Conservation (phyloP, 23 tunicate species). For the Diplosoma virens region DNA sequence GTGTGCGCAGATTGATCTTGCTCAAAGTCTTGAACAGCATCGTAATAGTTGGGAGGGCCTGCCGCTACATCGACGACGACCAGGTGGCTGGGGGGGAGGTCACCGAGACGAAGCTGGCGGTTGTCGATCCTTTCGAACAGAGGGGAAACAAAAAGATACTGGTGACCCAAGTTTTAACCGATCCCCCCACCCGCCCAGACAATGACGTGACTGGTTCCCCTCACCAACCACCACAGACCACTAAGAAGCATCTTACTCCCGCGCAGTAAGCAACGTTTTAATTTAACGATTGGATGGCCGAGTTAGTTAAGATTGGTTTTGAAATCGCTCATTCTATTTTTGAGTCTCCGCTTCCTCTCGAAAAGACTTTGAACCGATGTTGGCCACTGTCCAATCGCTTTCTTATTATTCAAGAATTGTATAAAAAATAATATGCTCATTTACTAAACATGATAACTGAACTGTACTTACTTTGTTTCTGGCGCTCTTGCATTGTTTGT, state of each 20-base stretch:
- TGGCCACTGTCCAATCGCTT: too few species aligned
- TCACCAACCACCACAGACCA: too few species aligned
- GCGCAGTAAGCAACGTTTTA: not conserved
- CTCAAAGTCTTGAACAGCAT: conserved; percentile 79
- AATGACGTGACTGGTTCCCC: too few species aligned
- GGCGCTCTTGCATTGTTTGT: too few species aligned
- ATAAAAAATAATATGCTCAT: too few species aligned
- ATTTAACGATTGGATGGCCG: not conserved
- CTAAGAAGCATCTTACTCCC: not conserved
- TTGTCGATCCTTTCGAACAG: conserved; percentile 94
- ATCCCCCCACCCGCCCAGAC: not conserved
- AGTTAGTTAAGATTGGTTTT: not conserved
- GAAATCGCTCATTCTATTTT: too few species aligned
- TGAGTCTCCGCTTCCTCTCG: too few species aligned
- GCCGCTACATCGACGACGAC: conserved; percentile 67
- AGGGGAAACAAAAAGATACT: conserved; percentile 80
- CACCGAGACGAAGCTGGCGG: conserved; percentile 35
- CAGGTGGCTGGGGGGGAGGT: conserved; percentile 6
- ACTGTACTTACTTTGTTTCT: too few species aligned
- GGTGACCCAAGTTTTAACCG: conserved; percentile 31
- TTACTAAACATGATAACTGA: too few species aligned
- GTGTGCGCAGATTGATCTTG: conserved; percentile 39
- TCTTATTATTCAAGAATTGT: too few species aligned
- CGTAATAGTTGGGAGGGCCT: conserved; percentile 72
- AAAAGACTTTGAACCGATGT: too few species aligned